Evolutionary conservation across 2,113 vertebrate species (phyloP).

Genomic region (Takifugu bimaculatus): DNA sequence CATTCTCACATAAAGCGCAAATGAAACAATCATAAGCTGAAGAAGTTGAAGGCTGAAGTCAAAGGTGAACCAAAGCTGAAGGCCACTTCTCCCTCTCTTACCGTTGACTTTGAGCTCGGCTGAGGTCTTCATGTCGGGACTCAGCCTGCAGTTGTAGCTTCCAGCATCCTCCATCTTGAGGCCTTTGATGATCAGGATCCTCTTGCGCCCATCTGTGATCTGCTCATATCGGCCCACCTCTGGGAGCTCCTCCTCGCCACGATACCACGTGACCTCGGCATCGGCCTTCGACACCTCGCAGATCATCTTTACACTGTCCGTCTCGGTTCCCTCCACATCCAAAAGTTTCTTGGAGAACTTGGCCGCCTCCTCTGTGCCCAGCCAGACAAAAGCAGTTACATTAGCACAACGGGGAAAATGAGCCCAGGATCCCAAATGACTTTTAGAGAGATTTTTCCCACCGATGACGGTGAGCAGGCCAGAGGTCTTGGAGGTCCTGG

Average conservation of each 20-base stretch:
- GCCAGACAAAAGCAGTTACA: background rate
- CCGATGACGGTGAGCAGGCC: constrained; percentile 93
- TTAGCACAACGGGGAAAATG: too few species aligned
- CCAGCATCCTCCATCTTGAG: constrained; percentile 84
- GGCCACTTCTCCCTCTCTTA: constrained; percentile 46
- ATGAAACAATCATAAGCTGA: background rate
- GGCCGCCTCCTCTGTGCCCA: constrained; percentile 87
- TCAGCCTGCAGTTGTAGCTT: constrained; percentile 86
- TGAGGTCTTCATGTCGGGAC: constrained; percentile 78
- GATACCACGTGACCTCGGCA: constrained; percentile 89
- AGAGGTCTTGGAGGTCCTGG: constrained; percentile 84
- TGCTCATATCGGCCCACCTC: constrained; percentile 94
- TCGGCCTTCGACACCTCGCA: constrained; percentile 93
- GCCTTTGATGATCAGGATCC: constrained; percentile 87
- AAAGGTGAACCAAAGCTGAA: too few species aligned
- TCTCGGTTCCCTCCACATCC: constrained; percentile 90
- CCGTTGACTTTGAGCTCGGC: constrained; percentile 87
- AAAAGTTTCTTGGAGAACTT: constrained; percentile 94
- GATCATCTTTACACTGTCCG: constrained; percentile 89
- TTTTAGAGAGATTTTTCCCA: constrained; percentile 54
- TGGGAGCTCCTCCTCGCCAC: constrained; percentile 87
- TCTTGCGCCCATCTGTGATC: constrained; percentile 83
- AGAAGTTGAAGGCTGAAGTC: background rate
- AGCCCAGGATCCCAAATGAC: too few species aligned
- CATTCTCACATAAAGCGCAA: too few species aligned